Conservation (phyloP, 2,113 vertebrate species). For the Himantopus leucocephalus region DNA sequence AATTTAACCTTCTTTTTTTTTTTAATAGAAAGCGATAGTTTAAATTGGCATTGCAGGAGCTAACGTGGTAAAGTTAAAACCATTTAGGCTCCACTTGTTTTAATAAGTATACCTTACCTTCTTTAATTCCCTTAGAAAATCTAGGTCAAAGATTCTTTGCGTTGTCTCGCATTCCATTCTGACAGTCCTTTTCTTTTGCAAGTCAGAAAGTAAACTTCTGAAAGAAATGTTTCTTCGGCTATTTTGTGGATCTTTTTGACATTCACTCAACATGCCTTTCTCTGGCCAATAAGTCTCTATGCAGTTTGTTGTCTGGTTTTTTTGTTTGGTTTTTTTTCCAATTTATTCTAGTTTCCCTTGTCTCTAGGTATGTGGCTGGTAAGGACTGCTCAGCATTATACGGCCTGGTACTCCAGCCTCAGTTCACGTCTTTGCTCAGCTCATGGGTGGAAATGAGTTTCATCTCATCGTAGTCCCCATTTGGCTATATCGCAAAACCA, state of each 20-base stretch:
- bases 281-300: not conserved
- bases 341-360: not conserved
- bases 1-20: not conserved
- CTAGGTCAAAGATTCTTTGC: slow-evolving; percentile 58
- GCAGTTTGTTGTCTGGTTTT: not conserved
- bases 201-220: slow-evolving; percentile 15
- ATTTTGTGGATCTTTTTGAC: not conserved
- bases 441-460: slow-evolving; percentile 4
- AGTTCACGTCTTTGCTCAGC: not conserved
- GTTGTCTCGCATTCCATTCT: slow-evolving; percentile 51
- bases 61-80: slow-evolving; percentile 63
- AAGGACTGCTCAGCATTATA: not conserved
- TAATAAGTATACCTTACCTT: slow-evolving; percentile 65
- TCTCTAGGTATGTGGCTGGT: not conserved
- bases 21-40: slow-evolving; percentile 64
- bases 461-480: slow-evolving; percentile 19
- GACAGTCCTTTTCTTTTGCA: not conserved
- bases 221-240: not conserved
- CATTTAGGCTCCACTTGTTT: slow-evolving; percentile 46
- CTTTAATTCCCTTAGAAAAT: slow-evolving; percentile 54
- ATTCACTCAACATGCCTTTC: not conserved
- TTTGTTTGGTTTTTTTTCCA: not conserved
- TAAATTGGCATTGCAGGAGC: slow-evolving; percentile 65
- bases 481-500: slow-evolving; percentile 48
- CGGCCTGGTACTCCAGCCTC: not conserved